Evolutionary conservation across 2,113 vertebrate genomes (phyloP).

Genomic region (Antechinus flavipes): DNA sequence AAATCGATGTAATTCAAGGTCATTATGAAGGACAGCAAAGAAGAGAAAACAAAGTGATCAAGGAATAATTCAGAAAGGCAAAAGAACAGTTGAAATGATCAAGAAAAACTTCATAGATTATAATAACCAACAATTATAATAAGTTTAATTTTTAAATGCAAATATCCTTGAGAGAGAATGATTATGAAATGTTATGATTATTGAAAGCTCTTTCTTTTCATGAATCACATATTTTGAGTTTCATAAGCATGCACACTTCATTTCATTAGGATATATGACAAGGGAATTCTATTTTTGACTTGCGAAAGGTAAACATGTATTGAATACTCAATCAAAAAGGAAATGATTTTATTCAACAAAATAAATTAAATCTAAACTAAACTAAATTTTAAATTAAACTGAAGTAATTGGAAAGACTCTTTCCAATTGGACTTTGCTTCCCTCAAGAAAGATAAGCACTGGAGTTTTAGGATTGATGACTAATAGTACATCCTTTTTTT

Average conservation of each 20-base stretch:
- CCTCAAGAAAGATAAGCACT: not conserved
- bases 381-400: not conserved
- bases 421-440: not conserved
- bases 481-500: not conserved
- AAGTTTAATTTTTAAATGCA: not conserved
- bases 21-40: not conserved
- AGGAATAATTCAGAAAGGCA: not conserved
- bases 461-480: not conserved
- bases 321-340: not conserved
- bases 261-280: not conserved
- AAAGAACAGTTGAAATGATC: not conserved
- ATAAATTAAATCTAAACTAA: not conserved
- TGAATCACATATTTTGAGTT: not conserved
- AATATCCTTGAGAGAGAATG: not conserved
- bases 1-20: not conserved
- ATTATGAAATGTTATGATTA: not conserved
- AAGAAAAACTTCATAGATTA: not conserved
- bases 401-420: not conserved
- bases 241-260: not conserved
- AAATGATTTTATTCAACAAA: not conserved
- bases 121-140: not conserved
- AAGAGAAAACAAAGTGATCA: not conserved
- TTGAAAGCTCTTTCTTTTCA: not conserved
- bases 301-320: not conserved
- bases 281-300: not conserved